Conservation (phyloP, 2,113 vertebrate species). For the Ceyx cyanopectus region DNA sequence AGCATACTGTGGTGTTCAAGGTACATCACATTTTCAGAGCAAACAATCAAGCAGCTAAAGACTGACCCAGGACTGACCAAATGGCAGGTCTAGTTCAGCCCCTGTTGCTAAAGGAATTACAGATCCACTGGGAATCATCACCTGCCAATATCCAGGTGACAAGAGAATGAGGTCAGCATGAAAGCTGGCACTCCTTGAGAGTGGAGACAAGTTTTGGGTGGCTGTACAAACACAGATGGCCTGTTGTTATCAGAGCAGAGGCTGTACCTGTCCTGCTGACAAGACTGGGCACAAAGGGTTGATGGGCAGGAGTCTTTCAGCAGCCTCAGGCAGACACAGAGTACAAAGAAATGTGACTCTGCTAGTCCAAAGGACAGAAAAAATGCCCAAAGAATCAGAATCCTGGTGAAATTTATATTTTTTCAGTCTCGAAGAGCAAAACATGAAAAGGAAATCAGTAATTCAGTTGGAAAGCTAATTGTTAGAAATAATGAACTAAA, state of each 20-base stretch:
- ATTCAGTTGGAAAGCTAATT: slow-evolving; percentile 16
- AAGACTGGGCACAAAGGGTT: background rate
- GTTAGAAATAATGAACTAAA: slow-evolving; percentile 38
- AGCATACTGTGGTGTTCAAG: background rate
- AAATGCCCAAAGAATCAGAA: background rate
- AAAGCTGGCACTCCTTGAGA: background rate
- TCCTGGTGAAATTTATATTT: background rate
- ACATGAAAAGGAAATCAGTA: slow-evolving; percentile 24
- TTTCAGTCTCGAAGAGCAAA: slow-evolving; percentile 4
- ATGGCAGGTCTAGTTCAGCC: slow-evolving; percentile 5
- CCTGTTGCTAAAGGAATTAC: slow-evolving; percentile 14
- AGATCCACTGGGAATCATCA: slow-evolving; percentile 34
- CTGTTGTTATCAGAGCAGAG: background rate
- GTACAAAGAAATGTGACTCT: background rate
- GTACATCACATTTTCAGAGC: background rate
- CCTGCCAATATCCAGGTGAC: slow-evolving; percentile 48
- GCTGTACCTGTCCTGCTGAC: background rate
- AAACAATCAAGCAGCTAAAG: background rate
- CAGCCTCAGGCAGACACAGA: background rate
- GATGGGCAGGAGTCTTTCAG: background rate
- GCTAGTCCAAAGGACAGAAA: background rate
- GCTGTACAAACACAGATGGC: slow-evolving; percentile 20
- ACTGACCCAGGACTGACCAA: slow-evolving; percentile 1
- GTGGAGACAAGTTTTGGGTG: background rate
- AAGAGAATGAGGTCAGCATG: background rate